Evolutionary conservation across 2,113 vertebrate genomes (phyloP).

Genomic region (Xenopus laevis): DNA sequence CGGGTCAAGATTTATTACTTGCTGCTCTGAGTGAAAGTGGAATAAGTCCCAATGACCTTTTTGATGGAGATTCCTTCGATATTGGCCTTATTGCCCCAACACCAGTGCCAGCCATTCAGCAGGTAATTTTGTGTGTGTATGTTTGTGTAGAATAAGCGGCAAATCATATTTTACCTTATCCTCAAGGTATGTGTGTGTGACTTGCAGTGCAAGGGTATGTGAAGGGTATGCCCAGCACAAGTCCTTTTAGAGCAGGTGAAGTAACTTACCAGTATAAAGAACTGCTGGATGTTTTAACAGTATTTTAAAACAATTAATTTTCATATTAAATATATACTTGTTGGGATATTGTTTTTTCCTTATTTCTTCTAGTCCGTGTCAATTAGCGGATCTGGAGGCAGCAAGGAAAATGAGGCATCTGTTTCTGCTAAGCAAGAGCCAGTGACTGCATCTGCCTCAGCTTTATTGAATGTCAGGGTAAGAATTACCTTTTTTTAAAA

Average conservation of each 20-base stretch:
- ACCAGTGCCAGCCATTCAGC: slow-evolving; percentile 71
- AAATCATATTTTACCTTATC: no score
- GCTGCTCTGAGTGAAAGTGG: slow-evolving; percentile 97
- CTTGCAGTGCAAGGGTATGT: no score
- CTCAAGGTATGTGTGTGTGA: no score
- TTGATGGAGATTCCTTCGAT: slow-evolving; percentile 88
- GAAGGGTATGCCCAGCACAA: no score
- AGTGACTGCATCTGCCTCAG: slow-evolving; percentile 69
- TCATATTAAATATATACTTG: no score
- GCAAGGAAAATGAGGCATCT: slow-evolving; percentile 72
- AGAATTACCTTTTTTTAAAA: slow-evolving; percentile 22
- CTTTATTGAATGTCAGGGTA: slow-evolving; percentile 85
- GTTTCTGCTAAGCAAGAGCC: slow-evolving; percentile 69
- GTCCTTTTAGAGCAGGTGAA: no score
- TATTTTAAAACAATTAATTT: no score
- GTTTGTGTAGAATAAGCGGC: not conserved
- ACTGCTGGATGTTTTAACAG: no score
- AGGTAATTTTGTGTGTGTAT: slow-evolving; percentile 66
- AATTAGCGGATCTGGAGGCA: slow-evolving; percentile 79
- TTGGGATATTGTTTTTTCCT: not conserved
- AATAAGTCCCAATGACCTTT: slow-evolving; percentile 95
- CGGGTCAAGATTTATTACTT: slow-evolving; percentile 96
- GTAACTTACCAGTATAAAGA: no score
- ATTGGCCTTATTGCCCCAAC: slow-evolving; percentile 64
- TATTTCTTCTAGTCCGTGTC: slow-evolving; percentile 74